A percentile compares a stretch with the other conserved stretches of the same genome.
Conservation (phyloP, 1,140 invertebrate genomes). For the Pachyrhynchus sulphureomaculatus region DNA sequence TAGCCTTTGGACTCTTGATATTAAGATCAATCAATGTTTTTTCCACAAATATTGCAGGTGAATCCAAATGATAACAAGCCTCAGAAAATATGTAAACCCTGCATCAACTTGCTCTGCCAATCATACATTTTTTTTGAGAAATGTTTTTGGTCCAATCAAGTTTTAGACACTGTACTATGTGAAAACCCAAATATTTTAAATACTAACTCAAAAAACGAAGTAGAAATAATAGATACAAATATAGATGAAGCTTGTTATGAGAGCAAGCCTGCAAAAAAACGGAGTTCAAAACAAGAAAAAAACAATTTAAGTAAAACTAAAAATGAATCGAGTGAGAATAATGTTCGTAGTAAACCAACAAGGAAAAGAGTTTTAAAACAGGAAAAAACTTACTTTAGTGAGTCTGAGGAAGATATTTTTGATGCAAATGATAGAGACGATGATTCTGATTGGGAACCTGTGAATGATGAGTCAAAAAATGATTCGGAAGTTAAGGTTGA, state of each 20-base stretch:
- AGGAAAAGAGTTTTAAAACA: neutral
- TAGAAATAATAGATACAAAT: neutral
- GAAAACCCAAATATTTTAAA: neutral
- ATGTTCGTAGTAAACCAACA: neutral
- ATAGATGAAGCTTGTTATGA: neutral
- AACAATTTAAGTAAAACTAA: neutral
- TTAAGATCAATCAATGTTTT: neutral
- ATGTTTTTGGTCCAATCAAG: constrained; percentile 2
- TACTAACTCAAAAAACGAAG: neutral
- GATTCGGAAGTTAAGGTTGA: neutral
- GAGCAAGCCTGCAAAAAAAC: neutral
- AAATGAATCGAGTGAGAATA: neutral
- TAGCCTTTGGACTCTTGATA: too few relatives aligned
- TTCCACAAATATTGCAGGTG: constrained; percentile 1
- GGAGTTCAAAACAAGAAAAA: neutral
- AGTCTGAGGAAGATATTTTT: constrained; percentile 16
- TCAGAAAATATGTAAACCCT: constrained; percentile 13
- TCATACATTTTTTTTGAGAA: constrained; percentile 12
- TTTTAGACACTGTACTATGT: constrained; percentile 5
- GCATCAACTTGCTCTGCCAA: constrained; percentile 11
- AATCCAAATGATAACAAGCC: constrained; percentile 12
- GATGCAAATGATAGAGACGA: neutral
- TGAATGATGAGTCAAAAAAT: neutral
- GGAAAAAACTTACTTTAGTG: constrained; percentile 1
- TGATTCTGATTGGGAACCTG: constrained; percentile 23